A percentile compares a stretch with the other conserved stretches of the same genome.
Conservation (phyloP, 1,140 invertebrate species). For the Anadara kagoshimensis region DNA sequence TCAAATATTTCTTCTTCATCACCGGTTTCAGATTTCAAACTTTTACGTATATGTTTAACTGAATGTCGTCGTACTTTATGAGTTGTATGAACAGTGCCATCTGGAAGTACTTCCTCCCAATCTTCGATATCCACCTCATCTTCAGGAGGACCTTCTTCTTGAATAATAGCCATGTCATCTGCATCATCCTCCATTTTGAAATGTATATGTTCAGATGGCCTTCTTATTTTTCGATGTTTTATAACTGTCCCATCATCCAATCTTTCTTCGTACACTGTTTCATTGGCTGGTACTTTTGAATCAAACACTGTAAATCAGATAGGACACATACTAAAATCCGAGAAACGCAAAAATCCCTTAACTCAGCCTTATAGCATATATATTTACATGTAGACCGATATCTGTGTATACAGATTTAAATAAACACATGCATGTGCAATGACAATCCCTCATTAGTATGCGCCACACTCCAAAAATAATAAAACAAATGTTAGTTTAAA, state of each 20-base stretch:
- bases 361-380: not conserved
- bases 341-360: not conserved
- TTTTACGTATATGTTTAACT: conserved; percentile 55
- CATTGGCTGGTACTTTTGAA: conserved; percentile 39
- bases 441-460: too few species aligned
- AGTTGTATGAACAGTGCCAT: conserved; percentile 64
- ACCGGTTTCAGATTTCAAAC: conserved; percentile 50
- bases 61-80: conserved; percentile 55
- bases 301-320: conserved; percentile 63
- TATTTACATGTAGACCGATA: too few species aligned
- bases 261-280: conserved; percentile 55
- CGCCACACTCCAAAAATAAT: too few species aligned
- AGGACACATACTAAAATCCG: conserved; percentile 5
- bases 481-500: not conserved
- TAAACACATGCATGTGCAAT: not conserved
- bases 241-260: conserved; percentile 64
- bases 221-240: conserved; percentile 40
- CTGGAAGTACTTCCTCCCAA: conserved; percentile 61
- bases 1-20: conserved; percentile 53
- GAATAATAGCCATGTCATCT: conserved; percentile 45
- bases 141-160: conserved; percentile 48
- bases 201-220: conserved; percentile 14
- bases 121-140: conserved; percentile 58
- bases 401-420: conserved; percentile 1
- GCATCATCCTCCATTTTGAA: conserved; percentile 29